Evolutionary conservation across 2,113 vertebrate species (phyloP), one percentile per base, ranked within the genome.

Genomic region (Perognathus longimembris): DNA sequence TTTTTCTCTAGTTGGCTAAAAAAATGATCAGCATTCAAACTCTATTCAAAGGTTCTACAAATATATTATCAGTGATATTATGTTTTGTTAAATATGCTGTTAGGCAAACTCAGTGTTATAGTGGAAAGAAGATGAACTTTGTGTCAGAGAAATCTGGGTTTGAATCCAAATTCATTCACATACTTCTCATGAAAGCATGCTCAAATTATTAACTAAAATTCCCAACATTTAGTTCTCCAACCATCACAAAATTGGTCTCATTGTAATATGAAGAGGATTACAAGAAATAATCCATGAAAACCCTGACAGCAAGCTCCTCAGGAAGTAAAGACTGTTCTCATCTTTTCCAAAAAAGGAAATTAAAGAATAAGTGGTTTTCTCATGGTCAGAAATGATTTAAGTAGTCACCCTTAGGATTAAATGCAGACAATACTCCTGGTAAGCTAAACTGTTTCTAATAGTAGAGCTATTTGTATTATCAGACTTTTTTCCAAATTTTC

Each of bases 61-160:
- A 93, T 95, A 92, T 93, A 92, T 96, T 63, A 91, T 96, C 87
- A 91, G 89, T 87, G 63, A 94, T 91, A 92, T 64, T 95, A 59
- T 94, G 34, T 85, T 94, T 95, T 94, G 85, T 93, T 95, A 94
- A 94, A 91, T 91, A 91, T 30, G 30, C 66, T 96, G 30, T 88
- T 88, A 91, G 57, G 63, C 50, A 93, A 83, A 91, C 67, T 83
- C 45, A n/a, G 32, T 81, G 26, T 1, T 40, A 45, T 42, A 45
- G 5, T 84, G 26, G 15, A 93, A 94, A 84, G 66, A 94, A 38
- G 32, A 67, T 79, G 86, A 93, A 84, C 21, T 78, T 92, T 77
- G 8, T 73, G 59, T 69, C 64, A 91, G 30, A 84, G 5, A 84
- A 94, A 86, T 69, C 20, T 86, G 38, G 28, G 7, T 86, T 59